A percentile compares a stretch with the other conserved stretches of the same genome.
Conservation (phyloP, 2,888 invertebrate species). For the Aricia artaxerxes region DNA sequence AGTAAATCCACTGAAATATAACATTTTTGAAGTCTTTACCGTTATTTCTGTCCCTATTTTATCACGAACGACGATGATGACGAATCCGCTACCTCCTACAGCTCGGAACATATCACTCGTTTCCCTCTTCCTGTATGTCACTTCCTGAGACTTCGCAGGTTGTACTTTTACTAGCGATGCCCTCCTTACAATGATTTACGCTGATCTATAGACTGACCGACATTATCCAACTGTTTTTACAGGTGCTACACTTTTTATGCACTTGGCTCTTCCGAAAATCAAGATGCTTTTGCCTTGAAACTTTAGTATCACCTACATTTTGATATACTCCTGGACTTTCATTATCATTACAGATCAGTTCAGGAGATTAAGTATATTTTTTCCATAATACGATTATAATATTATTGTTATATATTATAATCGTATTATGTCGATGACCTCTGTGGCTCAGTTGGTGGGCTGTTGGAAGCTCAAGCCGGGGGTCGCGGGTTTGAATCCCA, state of each 20-base stretch:
- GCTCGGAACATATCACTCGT: constrained; percentile 50
- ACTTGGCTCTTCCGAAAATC: background rate
- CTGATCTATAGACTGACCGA: constrained; percentile 35
- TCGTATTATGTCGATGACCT: no score
- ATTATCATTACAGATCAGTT: no score
- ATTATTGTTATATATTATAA: no score
- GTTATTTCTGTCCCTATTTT: background rate
- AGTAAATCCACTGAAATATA: background rate
- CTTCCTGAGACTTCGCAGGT: constrained; percentile 71
- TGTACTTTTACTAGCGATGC: constrained; percentile 47
- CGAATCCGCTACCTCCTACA: constrained; percentile 40
- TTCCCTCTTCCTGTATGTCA: constrained; percentile 67
- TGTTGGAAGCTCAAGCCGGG: no score
- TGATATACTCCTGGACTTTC: background rate
- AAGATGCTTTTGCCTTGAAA: background rate
- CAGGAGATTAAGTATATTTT: no score
- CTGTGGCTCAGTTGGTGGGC: no score
- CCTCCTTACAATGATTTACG: constrained; percentile 33
- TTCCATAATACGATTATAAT: no score
- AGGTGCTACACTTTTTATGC: constrained; percentile 27
- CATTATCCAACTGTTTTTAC: constrained; percentile 34
- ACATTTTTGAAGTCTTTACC: background rate
- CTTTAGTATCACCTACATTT: background rate
- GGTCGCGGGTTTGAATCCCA: no score
- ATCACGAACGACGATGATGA: background rate